A percentile compares a stretch with the other conserved stretches of the same genome.
Conservation (phyloP, 2,888 invertebrate genomes). For the Tetheella fluctuosa region DNA sequence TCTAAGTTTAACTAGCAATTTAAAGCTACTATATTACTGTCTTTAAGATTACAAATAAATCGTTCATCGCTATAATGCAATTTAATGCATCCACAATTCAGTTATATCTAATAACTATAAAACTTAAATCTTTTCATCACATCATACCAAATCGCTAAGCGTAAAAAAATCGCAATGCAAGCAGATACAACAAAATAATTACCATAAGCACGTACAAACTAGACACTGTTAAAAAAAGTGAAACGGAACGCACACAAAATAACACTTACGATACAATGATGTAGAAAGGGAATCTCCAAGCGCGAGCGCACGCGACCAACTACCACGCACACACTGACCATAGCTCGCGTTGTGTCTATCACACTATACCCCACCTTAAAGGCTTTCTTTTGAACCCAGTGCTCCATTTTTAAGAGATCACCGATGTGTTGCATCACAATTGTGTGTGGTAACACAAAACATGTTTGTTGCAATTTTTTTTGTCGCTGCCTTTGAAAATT, state of each 20-base stretch:
- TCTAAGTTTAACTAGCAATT: too few relatives aligned
- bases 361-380: constrained; percentile 21
- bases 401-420: constrained; percentile 44
- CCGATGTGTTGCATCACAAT: constrained; percentile 23
- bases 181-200: constrained; percentile 18
- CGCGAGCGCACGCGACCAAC: constrained; percentile 48
- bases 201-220: constrained; percentile 7
- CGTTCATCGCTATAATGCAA: constrained; percentile 3
- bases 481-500: constrained; percentile 7
- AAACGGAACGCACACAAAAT: constrained; percentile 13
- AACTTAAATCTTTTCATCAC: too few relatives aligned
- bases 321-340: constrained; percentile 48
- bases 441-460: constrained; percentile 3
- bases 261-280: constrained; percentile 45
- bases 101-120: background rate
- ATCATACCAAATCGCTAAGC: constrained; percentile 22
- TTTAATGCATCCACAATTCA: background rate
- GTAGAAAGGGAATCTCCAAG: constrained; percentile 30
- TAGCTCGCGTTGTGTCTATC: constrained; percentile 41
- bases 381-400: constrained; percentile 45
- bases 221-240: constrained; percentile 6
- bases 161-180: constrained; percentile 29
- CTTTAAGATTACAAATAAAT: background rate
- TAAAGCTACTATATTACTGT: too few relatives aligned
- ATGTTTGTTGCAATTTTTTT: constrained; percentile 10